Evolutionary conservation across 2,888 invertebrate genomes (phyloP).

Genomic region (Drosophila recens): DNA sequence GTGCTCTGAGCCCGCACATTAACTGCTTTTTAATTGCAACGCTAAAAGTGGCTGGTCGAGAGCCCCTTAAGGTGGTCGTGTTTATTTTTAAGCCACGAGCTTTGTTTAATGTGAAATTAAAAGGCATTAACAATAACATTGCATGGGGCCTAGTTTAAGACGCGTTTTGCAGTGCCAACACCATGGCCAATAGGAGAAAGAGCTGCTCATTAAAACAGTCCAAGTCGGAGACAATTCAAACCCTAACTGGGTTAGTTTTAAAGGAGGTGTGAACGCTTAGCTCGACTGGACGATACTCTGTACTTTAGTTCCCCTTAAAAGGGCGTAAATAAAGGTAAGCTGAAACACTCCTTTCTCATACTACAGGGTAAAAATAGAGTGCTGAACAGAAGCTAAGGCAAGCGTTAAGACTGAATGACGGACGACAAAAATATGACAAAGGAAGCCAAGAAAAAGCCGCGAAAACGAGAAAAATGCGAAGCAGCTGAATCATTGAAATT

Average conservation of each 20-base stretch:
- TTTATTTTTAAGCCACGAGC: conserved; percentile 30
- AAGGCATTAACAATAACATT: conserved; percentile 44
- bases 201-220: conserved; percentile 64
- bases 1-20: conserved; percentile 16
- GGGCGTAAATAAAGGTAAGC: background rate
- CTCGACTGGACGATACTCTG: background rate
- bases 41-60: conserved; percentile 6
- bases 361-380: conserved; percentile 39
- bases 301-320: background rate
- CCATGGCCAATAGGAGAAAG: conserved; percentile 7
- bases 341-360: background rate
- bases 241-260: conserved; percentile 6
- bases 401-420: conserved; percentile 45
- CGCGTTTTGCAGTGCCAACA: conserved; percentile 9
- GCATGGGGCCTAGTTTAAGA: conserved; percentile 37
- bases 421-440: conserved; percentile 16
- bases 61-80: conserved; percentile 11
- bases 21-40: conserved; percentile 63
- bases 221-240: conserved; percentile 11
- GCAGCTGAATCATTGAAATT: conserved; percentile 13
- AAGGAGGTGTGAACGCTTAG: background rate
- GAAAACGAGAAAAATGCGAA: conserved; percentile 16
- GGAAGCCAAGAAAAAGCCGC: conserved; percentile 17
- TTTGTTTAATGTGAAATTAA: conserved; percentile 39
- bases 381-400: conserved; percentile 16